phyloP scores from a whole-genome alignment of 2,113 vertebrate species.

The Motacilla alba region DNA sequence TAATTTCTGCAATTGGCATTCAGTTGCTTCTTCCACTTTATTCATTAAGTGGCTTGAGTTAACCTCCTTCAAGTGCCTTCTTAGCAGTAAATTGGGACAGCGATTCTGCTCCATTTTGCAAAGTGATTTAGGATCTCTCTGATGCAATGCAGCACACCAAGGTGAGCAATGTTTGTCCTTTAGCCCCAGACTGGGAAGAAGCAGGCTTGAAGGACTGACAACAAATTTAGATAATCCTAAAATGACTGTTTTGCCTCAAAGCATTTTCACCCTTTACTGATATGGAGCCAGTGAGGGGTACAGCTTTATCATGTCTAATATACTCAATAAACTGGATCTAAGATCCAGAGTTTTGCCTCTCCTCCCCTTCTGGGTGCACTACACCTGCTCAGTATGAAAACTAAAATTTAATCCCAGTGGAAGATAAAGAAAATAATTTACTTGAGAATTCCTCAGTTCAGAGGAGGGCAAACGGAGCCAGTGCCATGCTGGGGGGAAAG shows the following conservation, averaged over 20 bases:
- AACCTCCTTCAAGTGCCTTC: background rate
- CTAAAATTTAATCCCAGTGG: background rate
- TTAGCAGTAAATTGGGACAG: background rate
- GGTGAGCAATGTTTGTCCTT: background rate
- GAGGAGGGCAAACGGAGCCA: background rate
- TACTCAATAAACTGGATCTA: background rate
- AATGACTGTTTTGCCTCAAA: background rate
- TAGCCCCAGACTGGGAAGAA: background rate
- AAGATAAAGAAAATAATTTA: background rate
- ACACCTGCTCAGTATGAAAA: background rate
- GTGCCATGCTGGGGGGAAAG: background rate
- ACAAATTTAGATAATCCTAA: background rate
- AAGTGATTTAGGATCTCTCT: constrained; percentile 17
- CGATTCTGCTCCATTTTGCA: background rate
- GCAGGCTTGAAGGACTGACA: background rate
- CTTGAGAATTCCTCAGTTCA: constrained; percentile 20
- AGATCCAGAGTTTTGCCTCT: background rate
- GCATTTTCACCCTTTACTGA: background rate
- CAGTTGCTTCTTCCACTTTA: background rate
- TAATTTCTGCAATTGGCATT: background rate
- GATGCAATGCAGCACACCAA: background rate
- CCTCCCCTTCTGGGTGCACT: background rate
- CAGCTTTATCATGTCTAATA: background rate
- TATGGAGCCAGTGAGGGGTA: background rate
- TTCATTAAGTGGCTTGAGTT: background rate